A percentile compares a stretch with the other conserved stretches of the same genome.
Evolutionary conservation across 2,797 vertebrate genomes (phyloP).

Genomic region (Amniataba percoides): DNA sequence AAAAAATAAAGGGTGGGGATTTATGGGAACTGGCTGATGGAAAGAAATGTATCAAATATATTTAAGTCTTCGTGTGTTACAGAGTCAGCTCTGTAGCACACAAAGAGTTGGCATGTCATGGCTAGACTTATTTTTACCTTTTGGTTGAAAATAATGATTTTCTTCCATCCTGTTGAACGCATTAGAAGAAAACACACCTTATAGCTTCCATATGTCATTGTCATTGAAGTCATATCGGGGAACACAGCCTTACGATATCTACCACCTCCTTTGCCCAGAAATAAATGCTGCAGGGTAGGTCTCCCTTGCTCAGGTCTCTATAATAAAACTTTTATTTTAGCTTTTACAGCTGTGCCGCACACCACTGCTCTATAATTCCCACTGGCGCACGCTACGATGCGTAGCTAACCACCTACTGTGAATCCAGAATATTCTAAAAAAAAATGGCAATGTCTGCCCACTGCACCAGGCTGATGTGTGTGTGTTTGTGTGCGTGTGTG

Average conservation of each 20-base stretch:
- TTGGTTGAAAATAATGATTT: background rate
- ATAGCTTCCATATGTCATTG: slow-evolving; percentile 16
- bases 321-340: slow-evolving; percentile 77
- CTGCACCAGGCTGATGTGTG: slow-evolving; percentile 11
- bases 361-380: slow-evolving; percentile 77
- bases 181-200: background rate
- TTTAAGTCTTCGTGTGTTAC: too few relatives aligned
- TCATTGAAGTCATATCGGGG: too few relatives aligned
- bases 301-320: slow-evolving; percentile 64
- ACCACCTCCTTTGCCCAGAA: slow-evolving; percentile 46
- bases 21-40: too few relatives aligned
- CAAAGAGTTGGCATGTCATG: too few relatives aligned
- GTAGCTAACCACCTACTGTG: slow-evolving; percentile 56
- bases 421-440: slow-evolving; percentile 48
- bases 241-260: slow-evolving; percentile 29
- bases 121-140: background rate
- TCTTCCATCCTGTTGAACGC: background rate
- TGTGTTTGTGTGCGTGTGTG: background rate
- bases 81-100: too few relatives aligned
- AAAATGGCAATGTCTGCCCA: slow-evolving; percentile 31
- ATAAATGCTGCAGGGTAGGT: slow-evolving; percentile 50
- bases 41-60: too few relatives aligned
- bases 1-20: too few relatives aligned
- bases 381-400: slow-evolving; percentile 55
- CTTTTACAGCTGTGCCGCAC: slow-evolving; percentile 71